A percentile compares a stretch with the other conserved stretches of the same genome.
These are phyloP conservation scores for Sialia sialis DNA, from an alignment of 2,113 vertebrate genomes.

Conservation along the genomic window DNA sequence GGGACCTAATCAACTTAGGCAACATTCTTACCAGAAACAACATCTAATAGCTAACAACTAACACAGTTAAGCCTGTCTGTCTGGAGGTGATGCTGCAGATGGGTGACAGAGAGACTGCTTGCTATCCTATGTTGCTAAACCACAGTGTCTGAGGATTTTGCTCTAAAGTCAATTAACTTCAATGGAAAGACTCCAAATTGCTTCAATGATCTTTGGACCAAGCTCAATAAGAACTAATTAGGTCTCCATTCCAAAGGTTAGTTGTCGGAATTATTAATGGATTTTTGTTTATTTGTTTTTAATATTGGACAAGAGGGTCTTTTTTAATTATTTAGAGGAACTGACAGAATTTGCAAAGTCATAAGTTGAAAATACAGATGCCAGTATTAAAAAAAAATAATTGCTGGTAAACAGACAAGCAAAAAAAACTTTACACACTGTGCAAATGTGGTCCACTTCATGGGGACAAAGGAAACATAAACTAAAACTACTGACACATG, in stretches of 20 bases:
- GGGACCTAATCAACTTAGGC: background rate
- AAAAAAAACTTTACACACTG: background rate
- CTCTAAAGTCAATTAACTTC: slow-evolving; percentile 25
- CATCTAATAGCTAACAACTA: background rate
- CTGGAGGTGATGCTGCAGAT: background rate
- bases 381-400: background rate
- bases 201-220: slow-evolving; percentile 18
- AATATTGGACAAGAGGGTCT: background rate
- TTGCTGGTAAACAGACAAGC: background rate
- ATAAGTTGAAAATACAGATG: background rate
- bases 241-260: slow-evolving; percentile 4
- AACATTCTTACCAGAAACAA: background rate
- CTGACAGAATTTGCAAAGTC: background rate
- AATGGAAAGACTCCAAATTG: slow-evolving; percentile 26
- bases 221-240: slow-evolving; percentile 40
- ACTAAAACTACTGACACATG: background rate
- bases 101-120: background rate
- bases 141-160: background rate
- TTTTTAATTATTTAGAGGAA: background rate
- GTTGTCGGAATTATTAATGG: slow-evolving; percentile 5
- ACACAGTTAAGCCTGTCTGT: background rate
- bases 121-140: background rate
- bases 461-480: background rate
- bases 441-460: background rate
- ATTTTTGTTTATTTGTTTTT: slow-evolving; percentile 22